Base-by-base conservation (phyloP, 2,113 vertebrate genomes). In the Motacilla tschutschensis region DNA sequence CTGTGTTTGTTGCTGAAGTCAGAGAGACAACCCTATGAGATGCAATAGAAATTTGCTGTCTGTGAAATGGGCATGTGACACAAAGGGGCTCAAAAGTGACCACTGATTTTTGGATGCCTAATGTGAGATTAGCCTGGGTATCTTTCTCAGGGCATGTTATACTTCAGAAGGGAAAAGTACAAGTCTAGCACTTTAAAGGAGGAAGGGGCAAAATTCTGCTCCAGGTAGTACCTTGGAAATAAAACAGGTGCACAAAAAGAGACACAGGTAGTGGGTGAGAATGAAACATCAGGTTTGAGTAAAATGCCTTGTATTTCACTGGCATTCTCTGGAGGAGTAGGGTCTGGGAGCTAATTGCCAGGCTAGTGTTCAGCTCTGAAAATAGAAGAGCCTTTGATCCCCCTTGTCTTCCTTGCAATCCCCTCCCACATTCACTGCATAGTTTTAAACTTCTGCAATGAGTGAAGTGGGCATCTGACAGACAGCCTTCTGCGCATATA, bases 401-500 rank as follows among this genome's bases (percentile, higher is more conserved):
- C 53, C 25, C 25, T 36, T 3, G 16, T 90, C 67, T 82, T 91
- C 47, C 59, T 65, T 87, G 55, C 81, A 76, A 2, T 94, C 81
- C 79, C 77, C 87, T 91, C 94, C 89, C 89, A 88, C 91, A 87
- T 95, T 94, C 91, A 88, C 55, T 66, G 64, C 91, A 93, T 93
- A 93, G 82, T 92, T 94, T 90, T 67, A 73, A 43, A 92, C 67
- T 90, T 84, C 82, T 92, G 88, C 82, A 72, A 3, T 94, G 94
- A 94, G 81, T 94, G 92, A 94, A 94, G 75, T 79, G 75, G 71
- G 84, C 94, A 94, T 88, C 81, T 95, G 93, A 94, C 55, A 51
- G 93, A 65, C 82, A 59, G 87, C 19, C 44, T 82, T 88, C 87
- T 79, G 91, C 55, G 48, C 72, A n/a, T 54, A 65, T 2, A 28